phyloP scores from a whole-genome alignment of 2,888 invertebrate genomes.

The Tetrapedia diversipes region DNA sequence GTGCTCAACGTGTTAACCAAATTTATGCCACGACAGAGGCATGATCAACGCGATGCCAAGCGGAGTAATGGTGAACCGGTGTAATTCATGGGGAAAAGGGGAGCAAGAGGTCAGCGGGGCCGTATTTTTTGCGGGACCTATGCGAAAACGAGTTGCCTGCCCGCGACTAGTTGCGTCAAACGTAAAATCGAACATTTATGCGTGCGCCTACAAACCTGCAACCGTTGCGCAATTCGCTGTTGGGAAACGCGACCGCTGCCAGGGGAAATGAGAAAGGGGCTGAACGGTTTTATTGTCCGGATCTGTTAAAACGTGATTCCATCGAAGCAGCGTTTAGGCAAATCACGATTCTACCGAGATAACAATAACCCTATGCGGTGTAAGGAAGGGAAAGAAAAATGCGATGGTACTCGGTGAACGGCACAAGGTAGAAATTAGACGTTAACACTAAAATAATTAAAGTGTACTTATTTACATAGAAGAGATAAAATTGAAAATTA shows the following conservation, averaged over 20 bases:
- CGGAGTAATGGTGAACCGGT: background rate
- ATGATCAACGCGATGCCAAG: too few relatives aligned
- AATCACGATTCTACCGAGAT: too few relatives aligned
- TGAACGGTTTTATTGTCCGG: background rate
- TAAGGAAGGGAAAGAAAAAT: too few relatives aligned
- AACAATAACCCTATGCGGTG: too few relatives aligned
- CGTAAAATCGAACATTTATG: constrained; percentile 23
- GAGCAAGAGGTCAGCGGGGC: background rate
- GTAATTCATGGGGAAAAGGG: background rate
- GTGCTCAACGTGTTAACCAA: too few relatives aligned
- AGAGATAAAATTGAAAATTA: too few relatives aligned
- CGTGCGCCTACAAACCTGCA: constrained; percentile 12
- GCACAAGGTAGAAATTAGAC: too few relatives aligned
- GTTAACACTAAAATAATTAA: too few relatives aligned
- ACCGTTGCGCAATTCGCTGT: constrained; percentile 6
- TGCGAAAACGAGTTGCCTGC: constrained; percentile 13
- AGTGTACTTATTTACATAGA: too few relatives aligned
- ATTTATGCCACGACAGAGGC: too few relatives aligned
- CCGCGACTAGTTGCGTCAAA: constrained; percentile 23
- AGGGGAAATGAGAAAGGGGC: constrained; percentile 3
- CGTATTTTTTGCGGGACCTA: background rate
- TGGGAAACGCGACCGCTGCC: background rate
- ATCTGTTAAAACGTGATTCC: background rate
- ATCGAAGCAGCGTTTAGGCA: too few relatives aligned
- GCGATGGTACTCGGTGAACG: too few relatives aligned